Conservation (phyloP, 2,888 invertebrate species). For the Masnerella sp. region DNA sequence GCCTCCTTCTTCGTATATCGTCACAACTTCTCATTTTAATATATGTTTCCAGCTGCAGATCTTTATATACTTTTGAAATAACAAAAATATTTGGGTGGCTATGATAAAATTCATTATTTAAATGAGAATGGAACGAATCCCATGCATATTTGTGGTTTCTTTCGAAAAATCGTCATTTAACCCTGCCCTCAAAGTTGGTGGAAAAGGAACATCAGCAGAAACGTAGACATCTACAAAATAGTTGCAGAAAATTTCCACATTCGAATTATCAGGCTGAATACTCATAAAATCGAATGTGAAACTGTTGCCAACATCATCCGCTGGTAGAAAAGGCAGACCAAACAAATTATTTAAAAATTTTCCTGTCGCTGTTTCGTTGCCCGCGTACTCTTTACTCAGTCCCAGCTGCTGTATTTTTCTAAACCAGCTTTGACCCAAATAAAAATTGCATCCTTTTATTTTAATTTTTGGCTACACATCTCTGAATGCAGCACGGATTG, state of each 20-base stretch:
- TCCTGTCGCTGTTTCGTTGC: not conserved
- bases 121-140: constrained; percentile 9
- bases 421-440: too few relatives aligned
- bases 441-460: too few relatives aligned
- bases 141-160: constrained; percentile 5
- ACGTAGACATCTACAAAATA: not conserved
- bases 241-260: not conserved
- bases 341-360: not conserved
- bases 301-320: not conserved
- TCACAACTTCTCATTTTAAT: too few relatives aligned
- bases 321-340: not conserved
- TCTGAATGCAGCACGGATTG: too few relatives aligned
- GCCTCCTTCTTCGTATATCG: too few relatives aligned
- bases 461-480: too few relatives aligned
- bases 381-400: not conserved
- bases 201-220: constrained; percentile 6
- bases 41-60: too few relatives aligned
- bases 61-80: too few relatives aligned
- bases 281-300: constrained; percentile 12
- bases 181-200: constrained; percentile 3
- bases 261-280: not conserved
- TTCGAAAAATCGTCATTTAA: not conserved
- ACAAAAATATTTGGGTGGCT: too few relatives aligned
- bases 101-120: constrained; percentile 2
- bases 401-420: too few relatives aligned